Evolutionary conservation across 2,888 invertebrate genomes (phyloP).

Genomic region (Buathra laborator): DNA sequence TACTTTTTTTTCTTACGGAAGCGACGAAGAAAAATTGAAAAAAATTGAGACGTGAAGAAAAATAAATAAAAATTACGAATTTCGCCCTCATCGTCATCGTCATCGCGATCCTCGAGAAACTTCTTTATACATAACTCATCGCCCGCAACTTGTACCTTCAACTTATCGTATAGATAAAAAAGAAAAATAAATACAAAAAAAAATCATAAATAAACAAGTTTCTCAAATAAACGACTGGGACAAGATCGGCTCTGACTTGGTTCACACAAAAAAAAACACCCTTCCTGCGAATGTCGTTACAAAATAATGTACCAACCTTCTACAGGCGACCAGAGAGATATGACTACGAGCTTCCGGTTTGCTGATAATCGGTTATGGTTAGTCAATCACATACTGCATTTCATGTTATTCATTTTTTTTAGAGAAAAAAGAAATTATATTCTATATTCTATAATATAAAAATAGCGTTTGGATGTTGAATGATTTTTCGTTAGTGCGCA

Average conservation of each 20-base stretch:
- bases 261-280: slow-evolving; percentile 41
- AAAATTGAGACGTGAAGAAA: slow-evolving; percentile 22
- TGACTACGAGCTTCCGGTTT: slow-evolving; percentile 58
- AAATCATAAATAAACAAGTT: slow-evolving; percentile 37
- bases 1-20: slow-evolving; percentile 1
- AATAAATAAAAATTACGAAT: slow-evolving; percentile 5
- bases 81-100: neutral
- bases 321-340: slow-evolving; percentile 63
- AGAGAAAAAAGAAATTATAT: neutral
- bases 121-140: slow-evolving; percentile 46
- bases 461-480: too few relatives aligned
- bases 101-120: too few relatives aligned
- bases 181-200: slow-evolving; percentile 16
- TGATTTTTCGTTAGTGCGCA: slow-evolving; percentile 41
- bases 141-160: slow-evolving; percentile 60
- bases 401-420: slow-evolving; percentile 36
- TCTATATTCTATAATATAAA: too few relatives aligned
- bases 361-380: slow-evolving; percentile 64
- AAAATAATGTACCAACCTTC: slow-evolving; percentile 36
- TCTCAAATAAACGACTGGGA: slow-evolving; percentile 56
- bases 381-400: slow-evolving; percentile 63
- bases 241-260: slow-evolving; percentile 27
- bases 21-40: slow-evolving; percentile 16
- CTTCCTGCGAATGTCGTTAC: slow-evolving; percentile 45
- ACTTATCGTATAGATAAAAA: slow-evolving; percentile 45